Percentiles rank a stretch among this genome's conserved stretches.
These are phyloP conservation scores for Corbicula japonica DNA, from an alignment of 2,888 invertebrate species.

Conservation along the genomic window DNA sequence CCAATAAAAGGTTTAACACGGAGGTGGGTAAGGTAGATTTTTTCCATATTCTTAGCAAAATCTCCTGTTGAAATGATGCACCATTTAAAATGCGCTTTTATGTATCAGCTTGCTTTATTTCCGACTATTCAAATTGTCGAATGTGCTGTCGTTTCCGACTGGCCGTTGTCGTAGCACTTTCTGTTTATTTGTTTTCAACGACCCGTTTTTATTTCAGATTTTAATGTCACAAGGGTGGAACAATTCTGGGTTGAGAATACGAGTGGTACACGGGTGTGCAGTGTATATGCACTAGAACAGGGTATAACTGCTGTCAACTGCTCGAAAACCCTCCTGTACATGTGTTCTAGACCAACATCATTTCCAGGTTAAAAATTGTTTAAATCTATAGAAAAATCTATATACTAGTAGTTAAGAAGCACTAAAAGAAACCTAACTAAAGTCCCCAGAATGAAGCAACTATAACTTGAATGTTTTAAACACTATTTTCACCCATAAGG, in stretches of 20 bases:
- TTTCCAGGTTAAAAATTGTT: not conserved
- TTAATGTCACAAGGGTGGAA: not conserved
- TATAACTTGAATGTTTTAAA: not conserved
- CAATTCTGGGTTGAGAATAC: not conserved
- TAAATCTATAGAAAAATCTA: not conserved
- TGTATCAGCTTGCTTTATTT: too few species aligned
- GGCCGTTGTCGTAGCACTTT: too few species aligned
- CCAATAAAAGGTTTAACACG: too few species aligned
- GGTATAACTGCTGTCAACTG: not conserved
- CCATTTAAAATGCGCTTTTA: too few species aligned
- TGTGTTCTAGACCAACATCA: not conserved
- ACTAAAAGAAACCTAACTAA: not conserved
- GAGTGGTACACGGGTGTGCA: not conserved
- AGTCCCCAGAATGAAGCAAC: not conserved
- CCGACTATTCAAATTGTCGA: too few species aligned
- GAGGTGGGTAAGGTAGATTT: too few species aligned
- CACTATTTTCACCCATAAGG: not conserved
- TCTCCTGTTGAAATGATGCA: too few species aligned
- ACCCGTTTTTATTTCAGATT: conserved; percentile 4
- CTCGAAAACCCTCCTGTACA: not conserved
- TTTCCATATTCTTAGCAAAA: too few species aligned
- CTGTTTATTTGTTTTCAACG: not conserved
- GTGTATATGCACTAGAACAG: not conserved
- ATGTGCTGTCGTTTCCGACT: too few species aligned
- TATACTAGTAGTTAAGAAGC: not conserved